Conservation (phyloP, 2,888 invertebrate genomes). For the Protodeltote pygarga region DNA sequence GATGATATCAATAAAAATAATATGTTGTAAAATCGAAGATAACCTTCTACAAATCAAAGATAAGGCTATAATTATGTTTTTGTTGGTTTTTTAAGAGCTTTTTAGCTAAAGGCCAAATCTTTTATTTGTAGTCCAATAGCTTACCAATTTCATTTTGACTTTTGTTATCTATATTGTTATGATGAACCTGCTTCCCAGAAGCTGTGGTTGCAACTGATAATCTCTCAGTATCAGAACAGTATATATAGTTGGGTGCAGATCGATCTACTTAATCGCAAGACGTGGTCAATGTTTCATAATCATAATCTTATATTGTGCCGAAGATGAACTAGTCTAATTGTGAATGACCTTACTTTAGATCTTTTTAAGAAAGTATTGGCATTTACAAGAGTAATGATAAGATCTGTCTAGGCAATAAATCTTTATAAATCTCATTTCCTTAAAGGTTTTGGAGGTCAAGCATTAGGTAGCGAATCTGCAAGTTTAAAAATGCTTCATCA, state of each 20-base stretch:
- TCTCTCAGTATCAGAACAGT: constrained; percentile 63
- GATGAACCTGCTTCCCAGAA: constrained; percentile 55
- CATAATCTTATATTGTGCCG: constrained; percentile 64
- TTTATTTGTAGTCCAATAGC: constrained; percentile 6
- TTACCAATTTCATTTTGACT: constrained; percentile 73
- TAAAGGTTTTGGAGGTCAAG: constrained; percentile 15
- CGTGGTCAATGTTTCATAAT: constrained; percentile 73
- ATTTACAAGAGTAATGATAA: constrained; percentile 26
- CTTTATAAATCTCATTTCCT: constrained; percentile 30
- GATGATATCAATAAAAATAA: neutral
- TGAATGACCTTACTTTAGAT: constrained; percentile 23
- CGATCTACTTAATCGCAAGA: constrained; percentile 72
- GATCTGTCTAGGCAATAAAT: constrained; percentile 12
- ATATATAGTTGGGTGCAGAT: constrained; percentile 74
- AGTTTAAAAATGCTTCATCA: no score
- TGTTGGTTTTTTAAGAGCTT: no score
- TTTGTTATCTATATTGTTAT: constrained; percentile 12
- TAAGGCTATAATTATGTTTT: no score
- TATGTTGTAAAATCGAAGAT: no score
- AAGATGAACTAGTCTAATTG: constrained; percentile 73
- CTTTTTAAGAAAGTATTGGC: constrained; percentile 25
- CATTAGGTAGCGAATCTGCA: neutral
- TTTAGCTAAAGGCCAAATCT: no score
- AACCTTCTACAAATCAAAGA: no score
- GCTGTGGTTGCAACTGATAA: constrained; percentile 70